Conservation (phyloP, 2,113 vertebrate genomes). For the Siniperca chuatsi region DNA sequence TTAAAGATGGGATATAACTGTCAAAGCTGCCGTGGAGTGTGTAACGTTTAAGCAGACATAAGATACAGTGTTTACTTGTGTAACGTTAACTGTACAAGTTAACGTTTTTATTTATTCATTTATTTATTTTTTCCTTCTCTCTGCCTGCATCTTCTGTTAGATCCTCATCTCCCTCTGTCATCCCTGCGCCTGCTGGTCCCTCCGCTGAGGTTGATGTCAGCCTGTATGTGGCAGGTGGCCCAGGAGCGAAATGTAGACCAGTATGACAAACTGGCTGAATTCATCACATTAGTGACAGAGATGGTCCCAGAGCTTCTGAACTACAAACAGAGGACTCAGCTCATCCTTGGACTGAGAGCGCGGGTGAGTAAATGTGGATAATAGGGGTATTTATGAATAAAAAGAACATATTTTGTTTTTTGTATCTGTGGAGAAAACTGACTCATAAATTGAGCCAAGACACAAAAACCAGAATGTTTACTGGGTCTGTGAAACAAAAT, state of each 20-base stretch:
- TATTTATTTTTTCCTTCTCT: neutral
- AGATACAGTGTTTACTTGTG: too few relatives aligned
- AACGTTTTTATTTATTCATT: neutral
- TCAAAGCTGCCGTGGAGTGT: neutral
- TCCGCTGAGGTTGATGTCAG: constrained; percentile 31
- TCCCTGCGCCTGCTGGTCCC: constrained; percentile 26
- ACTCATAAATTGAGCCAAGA: too few relatives aligned
- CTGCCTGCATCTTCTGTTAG: neutral
- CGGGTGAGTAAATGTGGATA: constrained; percentile 18
- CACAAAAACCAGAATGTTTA: too few relatives aligned
- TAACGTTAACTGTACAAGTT: neutral
- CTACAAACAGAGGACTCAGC: constrained; percentile 33
- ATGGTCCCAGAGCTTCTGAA: constrained; percentile 22
- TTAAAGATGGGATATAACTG: neutral
- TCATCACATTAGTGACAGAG: constrained; percentile 24
- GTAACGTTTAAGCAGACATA: too few relatives aligned
- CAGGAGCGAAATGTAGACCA: constrained; percentile 26
- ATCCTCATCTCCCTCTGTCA: constrained; percentile 12
- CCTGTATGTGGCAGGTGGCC: constrained; percentile 40
- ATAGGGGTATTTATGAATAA: neutral
- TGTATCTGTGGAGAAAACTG: too few relatives aligned
- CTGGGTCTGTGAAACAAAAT: too few relatives aligned
- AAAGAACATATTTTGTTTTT: too few relatives aligned
- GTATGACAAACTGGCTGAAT: constrained; percentile 17
- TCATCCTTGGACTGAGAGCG: constrained; percentile 22